These are phyloP conservation scores for Apantesis nais DNA, from an alignment of 2,888 invertebrate species.

Conservation along the genomic window DNA sequence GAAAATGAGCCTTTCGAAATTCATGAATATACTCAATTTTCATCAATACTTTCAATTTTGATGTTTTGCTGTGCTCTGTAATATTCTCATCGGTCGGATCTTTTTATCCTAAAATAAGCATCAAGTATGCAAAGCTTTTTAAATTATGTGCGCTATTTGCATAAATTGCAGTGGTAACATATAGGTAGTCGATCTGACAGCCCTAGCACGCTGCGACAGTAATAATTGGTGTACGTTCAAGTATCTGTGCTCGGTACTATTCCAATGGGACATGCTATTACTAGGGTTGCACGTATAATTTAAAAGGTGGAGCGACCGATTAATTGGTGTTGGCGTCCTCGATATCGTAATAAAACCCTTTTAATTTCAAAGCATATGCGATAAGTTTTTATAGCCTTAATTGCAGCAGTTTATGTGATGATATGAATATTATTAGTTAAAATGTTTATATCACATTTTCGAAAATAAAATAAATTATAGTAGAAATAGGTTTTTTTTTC, in stretches of 20 bases:
- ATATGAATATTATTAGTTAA: neutral
- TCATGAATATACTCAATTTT: slow-evolving; percentile 19
- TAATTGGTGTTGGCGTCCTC: neutral
- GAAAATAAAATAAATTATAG: neutral
- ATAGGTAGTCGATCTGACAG: slow-evolving; percentile 37
- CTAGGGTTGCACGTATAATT: slow-evolving; percentile 22
- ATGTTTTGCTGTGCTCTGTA: slow-evolving; percentile 19
- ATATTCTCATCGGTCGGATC: slow-evolving; percentile 24
- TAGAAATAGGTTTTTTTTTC: neutral
- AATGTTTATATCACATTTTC: neutral
- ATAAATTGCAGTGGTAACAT: slow-evolving; percentile 41
- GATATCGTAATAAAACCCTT: neutral
- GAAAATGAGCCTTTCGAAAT: slow-evolving; percentile 6
- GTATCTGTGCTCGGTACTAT: slow-evolving; percentile 46
- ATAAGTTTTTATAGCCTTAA: neutral
- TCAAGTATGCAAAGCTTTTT: slow-evolving; percentile 11
- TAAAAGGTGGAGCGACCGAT: slow-evolving; percentile 16
- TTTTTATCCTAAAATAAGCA: slow-evolving; percentile 28
- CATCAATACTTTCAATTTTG: slow-evolving; percentile 21
- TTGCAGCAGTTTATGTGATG: neutral
- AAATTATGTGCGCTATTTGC: slow-evolving; percentile 33
- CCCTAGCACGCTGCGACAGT: slow-evolving; percentile 19
- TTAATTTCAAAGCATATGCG: neutral
- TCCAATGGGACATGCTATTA: slow-evolving; percentile 46
- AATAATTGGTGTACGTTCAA: slow-evolving; percentile 35